Conservation (phyloP, 2,888 invertebrate genomes). For the Diarsia dahlii region DNA sequence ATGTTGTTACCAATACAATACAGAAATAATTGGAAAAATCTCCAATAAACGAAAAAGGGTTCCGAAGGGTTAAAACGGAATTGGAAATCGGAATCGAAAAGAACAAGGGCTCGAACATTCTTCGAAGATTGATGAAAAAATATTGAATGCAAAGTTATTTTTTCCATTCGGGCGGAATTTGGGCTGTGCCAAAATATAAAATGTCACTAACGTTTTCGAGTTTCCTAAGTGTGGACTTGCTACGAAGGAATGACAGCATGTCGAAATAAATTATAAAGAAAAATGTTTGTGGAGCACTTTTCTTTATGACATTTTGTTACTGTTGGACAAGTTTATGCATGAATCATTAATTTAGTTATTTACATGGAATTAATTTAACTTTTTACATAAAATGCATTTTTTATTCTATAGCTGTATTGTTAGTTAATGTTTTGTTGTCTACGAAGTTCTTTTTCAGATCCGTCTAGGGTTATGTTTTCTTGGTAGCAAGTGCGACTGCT, state of each 20-base stretch:
- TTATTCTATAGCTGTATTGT: neutral
- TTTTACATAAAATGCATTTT: neutral
- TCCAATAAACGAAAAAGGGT: conserved; percentile 10
- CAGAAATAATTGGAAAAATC: conserved; percentile 33
- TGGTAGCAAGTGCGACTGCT: too few species aligned
- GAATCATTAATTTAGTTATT: conserved; percentile 4
- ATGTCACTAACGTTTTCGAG: conserved; percentile 61
- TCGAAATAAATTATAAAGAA: conserved; percentile 75
- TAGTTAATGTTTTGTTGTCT: neutral
- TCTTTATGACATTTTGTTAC: conserved; percentile 35
- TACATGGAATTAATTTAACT: neutral
- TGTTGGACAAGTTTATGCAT: conserved; percentile 7
- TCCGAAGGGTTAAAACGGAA: conserved; percentile 19
- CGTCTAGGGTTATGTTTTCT: neutral
- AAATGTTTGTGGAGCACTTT: conserved; percentile 68
- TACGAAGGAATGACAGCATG: conserved; percentile 67
- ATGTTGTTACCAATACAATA: conserved; percentile 24
- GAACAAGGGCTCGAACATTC: conserved; percentile 19
- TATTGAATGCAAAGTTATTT: conserved; percentile 42
- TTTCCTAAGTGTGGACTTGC: conserved; percentile 52
- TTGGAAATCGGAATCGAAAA: conserved; percentile 33
- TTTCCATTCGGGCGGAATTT: conserved; percentile 29
- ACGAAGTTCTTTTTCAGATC: neutral
- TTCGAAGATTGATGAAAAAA: conserved; percentile 38
- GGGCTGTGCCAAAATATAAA: conserved; percentile 46